Conservation (phyloP, 2,113 vertebrate species). For the Thalassoma bifasciatum region DNA sequence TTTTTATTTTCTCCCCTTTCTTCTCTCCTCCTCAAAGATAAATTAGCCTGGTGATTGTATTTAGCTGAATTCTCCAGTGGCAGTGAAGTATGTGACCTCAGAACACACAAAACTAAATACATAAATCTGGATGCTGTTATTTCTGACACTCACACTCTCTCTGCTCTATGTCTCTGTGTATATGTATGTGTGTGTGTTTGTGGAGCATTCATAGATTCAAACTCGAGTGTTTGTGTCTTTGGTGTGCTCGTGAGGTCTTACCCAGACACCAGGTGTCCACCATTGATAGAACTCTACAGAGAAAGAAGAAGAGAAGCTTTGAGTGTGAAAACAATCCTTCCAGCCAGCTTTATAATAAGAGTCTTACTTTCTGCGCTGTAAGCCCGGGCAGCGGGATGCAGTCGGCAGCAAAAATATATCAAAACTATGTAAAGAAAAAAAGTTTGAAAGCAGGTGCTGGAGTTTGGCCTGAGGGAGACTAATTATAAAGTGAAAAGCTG, state of each 20-base stretch:
- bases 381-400: constrained; percentile 25
- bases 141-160: constrained; percentile 10
- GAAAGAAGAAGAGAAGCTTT: constrained; percentile 31
- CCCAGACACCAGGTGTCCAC: constrained; percentile 85
- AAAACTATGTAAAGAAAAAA: constrained; percentile 35
- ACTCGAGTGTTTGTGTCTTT: constrained; percentile 1
- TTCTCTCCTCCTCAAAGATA: constrained; percentile 48
- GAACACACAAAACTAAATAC: constrained; percentile 41
- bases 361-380: constrained; percentile 33
- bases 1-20: background rate
- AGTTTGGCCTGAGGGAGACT: constrained; percentile 36
- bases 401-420: constrained; percentile 40
- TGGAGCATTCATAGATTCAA: constrained; percentile 1
- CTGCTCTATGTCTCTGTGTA: background rate
- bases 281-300: constrained; percentile 88
- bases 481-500: constrained; percentile 35
- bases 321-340: constrained; percentile 55
- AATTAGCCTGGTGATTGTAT: constrained; percentile 53
- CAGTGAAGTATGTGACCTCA: constrained; percentile 47
- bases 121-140: constrained; percentile 52
- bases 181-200: background rate
- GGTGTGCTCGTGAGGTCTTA: constrained; percentile 76
- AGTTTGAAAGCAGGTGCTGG: constrained; percentile 41
- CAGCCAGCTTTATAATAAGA: constrained; percentile 51
- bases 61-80: constrained; percentile 55